Base-by-base conservation (phyloP, 2,797 vertebrate species). In the Sebastes minor region DNA sequence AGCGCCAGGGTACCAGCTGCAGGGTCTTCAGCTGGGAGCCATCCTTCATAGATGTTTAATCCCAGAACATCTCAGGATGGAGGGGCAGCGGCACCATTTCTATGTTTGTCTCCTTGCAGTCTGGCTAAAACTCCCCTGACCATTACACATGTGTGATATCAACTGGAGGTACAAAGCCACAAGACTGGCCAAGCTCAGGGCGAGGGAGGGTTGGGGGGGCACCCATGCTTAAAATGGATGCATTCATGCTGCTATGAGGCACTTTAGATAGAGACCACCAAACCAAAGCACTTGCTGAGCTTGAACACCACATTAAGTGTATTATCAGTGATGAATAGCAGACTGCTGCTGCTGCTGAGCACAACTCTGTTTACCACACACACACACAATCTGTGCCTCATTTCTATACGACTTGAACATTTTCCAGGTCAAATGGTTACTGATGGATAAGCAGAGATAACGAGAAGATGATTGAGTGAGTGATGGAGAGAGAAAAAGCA, bases 271-370 rank as follows among this genome's bases (percentile, higher is more conserved):
- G 83, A 87, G 76, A 76, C 62, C 78, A 77, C 71, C 33, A 73
- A 55, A 66, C 64, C 62, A 80, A 84, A 86, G 75, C 1, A 10
- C 67, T 53, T 73, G 60, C 76, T 82, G 57, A 78, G 55, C 62
- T 65, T 67, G 38, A 89, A 78, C 65, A 38, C 64, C 20, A 56
- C 65, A 83, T 82, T 14, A 3, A 49, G 11, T 52, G 64, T 53
- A 18, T 84, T 79, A 79, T 85, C 74, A 80, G 67, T 83, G 61
- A 86, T 32, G 80, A 77, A 78, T 59, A 74, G 79, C 78, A 86
- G 84, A 64, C 74, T 13, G 63, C 73, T 67, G 62, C 70, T 67
- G 62, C 55, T 57, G 55, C 63, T 42, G n/a, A 65, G 32, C 33
- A 65, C 69, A 8, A 64, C 71, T 77, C 71, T 38, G 55, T 75